A percentile compares a stretch with the other conserved stretches of the same genome.
phyloP scores from a whole-genome alignment of 2,113 vertebrate genomes.

The Macaca fascicularis region T2T-MFA8v1.1 NC_088379.1:81916001-81916500 shows the following conservation, averaged over 20 bases:
- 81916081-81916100: background rate
- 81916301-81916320: background rate
- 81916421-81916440: background rate
- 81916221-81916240: background rate
- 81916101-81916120: background rate
- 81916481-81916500: background rate
- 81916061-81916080: background rate
- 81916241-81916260: background rate
- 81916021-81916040: background rate
- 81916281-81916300: background rate
- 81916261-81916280: background rate
- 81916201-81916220: background rate
- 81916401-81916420: background rate
- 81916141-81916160: background rate
- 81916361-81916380: background rate
- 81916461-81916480: background rate
- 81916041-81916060: background rate
- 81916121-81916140: background rate
- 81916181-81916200: background rate
- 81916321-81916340: background rate
- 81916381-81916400: background rate
- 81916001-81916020: background rate
- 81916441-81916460: background rate
- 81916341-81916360: background rate
- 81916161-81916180: background rate